Percentiles rank a stretch among this genome's conserved stretches.
phyloP scores from a whole-genome alignment of 1,140 invertebrate species.

The Cydia splendana region DNA sequence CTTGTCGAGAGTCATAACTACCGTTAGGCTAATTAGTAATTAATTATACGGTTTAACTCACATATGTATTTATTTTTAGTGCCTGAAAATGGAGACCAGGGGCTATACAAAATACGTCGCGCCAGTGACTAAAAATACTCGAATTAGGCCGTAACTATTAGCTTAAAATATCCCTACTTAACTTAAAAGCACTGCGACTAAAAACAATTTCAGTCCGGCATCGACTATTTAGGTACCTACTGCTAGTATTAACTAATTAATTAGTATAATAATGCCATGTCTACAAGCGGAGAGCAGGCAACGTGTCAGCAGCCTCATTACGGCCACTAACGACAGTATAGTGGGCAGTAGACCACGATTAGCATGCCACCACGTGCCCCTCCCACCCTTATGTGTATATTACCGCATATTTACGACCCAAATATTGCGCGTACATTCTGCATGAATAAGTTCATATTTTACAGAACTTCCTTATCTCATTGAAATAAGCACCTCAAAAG shows the following conservation, averaged over 20 bases:
- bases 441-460: no score
- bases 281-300: conserved; percentile 9
- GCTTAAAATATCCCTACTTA: no score
- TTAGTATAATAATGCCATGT: not conserved
- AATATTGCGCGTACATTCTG: conserved; percentile 41
- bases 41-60: not conserved
- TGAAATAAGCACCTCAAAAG: no score
- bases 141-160: no score
- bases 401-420: conserved; percentile 44
- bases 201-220: no score
- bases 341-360: conserved; percentile 49
- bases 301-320: conserved; percentile 42
- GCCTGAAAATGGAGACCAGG: no score
- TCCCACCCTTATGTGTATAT: conserved; percentile 35
- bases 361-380: conserved; percentile 45
- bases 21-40: not conserved
- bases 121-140: no score
- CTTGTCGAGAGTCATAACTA: not conserved
- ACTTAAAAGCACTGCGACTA: no score
- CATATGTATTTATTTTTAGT: no score
- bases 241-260: not conserved
- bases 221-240: no score
- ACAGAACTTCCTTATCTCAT: no score
- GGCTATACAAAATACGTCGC: no score
- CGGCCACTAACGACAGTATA: conserved; percentile 49